Percentiles rank a stretch among this genome's conserved stretches.
Evolutionary conservation across 2,797 vertebrate genomes (phyloP).

Genomic region (Spinus pinus): DNA sequence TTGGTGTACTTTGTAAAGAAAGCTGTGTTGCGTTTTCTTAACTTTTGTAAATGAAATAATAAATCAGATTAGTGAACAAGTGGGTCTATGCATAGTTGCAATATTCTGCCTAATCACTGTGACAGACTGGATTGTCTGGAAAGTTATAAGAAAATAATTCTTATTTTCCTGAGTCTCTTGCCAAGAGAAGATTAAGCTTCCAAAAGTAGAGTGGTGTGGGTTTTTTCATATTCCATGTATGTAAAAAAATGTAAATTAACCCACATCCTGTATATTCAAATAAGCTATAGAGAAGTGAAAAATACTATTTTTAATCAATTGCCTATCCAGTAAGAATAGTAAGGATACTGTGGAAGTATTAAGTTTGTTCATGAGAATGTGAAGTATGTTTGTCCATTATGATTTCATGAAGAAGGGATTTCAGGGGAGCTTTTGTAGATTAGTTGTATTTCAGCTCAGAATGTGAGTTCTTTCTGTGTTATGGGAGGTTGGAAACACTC

Average conservation of each 20-base stretch:
- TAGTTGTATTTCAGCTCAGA: not conserved
- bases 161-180: not conserved
- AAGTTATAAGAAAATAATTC: not conserved
- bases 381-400: not conserved
- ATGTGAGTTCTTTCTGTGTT: not conserved
- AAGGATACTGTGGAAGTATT: not conserved
- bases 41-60: conserved; percentile 10
- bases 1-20: not conserved
- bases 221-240: not conserved
- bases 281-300: not conserved
- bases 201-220: not conserved
- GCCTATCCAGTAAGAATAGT: not conserved
- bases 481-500: not conserved
- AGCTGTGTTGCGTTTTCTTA: not conserved
- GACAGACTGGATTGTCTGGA: not conserved
- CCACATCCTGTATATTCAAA: not conserved
- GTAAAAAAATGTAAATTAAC: not conserved
- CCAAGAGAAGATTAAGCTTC: not conserved
- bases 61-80: conserved; percentile 24
- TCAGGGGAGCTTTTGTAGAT: not conserved
- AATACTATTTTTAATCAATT: not conserved
- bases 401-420: conserved; percentile 10
- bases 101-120: conserved; percentile 33
- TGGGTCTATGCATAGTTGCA: conserved; percentile 16
- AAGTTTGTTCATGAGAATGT: conserved; percentile 1